Evolutionary conservation across 2,797 vertebrate genomes (phyloP).

Genomic region (Margarornis squamiger): DNA sequence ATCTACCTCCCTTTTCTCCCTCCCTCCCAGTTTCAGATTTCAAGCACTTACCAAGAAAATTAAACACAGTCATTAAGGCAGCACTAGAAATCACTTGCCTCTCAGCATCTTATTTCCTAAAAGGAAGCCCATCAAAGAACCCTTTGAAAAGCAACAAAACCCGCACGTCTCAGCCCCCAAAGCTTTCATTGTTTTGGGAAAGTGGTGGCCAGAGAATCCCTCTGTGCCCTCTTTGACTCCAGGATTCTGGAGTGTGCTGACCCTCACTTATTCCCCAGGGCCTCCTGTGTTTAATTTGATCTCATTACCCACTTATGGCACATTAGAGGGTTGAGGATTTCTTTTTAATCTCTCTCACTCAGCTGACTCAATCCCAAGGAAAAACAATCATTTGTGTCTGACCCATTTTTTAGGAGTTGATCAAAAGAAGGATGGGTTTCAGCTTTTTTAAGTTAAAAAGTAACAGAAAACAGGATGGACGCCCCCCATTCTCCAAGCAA

Average conservation of each 20-base stretch:
- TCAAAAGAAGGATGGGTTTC: background rate
- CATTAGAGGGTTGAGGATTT: background rate
- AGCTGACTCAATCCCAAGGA: background rate
- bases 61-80: background rate
- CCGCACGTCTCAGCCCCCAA: background rate
- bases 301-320: background rate
- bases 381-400: background rate
- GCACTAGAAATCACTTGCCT: background rate
- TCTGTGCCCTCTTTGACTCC: background rate
- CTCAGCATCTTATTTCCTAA: background rate
- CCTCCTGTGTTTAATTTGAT: background rate
- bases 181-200: background rate
- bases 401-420: background rate
- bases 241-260: background rate
- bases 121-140: background rate
- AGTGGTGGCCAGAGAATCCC: background rate
- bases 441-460: background rate
- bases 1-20: background rate
- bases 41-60: constrained; percentile 2
- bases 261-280: background rate
- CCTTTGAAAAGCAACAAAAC: background rate
- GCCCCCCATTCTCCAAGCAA: background rate
- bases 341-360: background rate
- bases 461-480: background rate
- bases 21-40: background rate